Conservation (phyloP, 1,140 invertebrate genomes). For the Drosophila biarmipes region DNA sequence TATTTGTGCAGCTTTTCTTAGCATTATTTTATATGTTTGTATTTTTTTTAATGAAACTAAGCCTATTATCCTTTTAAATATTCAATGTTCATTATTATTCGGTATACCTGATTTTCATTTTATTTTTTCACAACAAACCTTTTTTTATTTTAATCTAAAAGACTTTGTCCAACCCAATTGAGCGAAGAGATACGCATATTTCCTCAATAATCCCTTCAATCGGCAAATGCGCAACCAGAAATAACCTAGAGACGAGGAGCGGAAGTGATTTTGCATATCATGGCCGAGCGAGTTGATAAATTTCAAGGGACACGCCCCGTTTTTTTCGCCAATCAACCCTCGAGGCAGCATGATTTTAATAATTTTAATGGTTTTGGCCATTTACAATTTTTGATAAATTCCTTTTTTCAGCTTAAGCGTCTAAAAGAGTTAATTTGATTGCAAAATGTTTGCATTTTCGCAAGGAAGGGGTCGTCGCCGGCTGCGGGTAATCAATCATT, state of each 20-base stretch:
- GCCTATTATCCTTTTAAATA: too few relatives aligned
- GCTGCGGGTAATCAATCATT: conserved; percentile 80
- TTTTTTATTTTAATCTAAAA: neutral
- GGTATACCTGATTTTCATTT: too few relatives aligned
- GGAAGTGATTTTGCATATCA: conserved; percentile 76
- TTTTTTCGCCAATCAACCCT: conserved; percentile 36
- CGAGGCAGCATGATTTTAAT: conserved; percentile 72
- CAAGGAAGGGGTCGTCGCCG: conserved; percentile 25
- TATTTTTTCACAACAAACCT: neutral
- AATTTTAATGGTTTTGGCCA: conserved; percentile 82
- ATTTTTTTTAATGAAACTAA: too few relatives aligned
- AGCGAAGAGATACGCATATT: conserved; percentile 15
- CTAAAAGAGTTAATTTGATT: conserved; percentile 83
- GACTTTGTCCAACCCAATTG: conserved; percentile 27
- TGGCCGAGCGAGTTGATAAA: conserved; percentile 69
- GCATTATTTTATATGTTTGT: too few relatives aligned
- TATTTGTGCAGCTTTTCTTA: too few relatives aligned
- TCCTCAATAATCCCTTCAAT: conserved; percentile 34
- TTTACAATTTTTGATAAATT: conserved; percentile 83
- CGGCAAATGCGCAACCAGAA: conserved; percentile 30
- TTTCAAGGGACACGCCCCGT: conserved; percentile 73
- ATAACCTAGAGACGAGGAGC: conserved; percentile 6
- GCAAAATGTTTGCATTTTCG: conserved; percentile 76
- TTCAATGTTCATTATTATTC: too few relatives aligned
- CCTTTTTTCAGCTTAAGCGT: conserved; percentile 75